Percentiles rank a stretch among this genome's conserved stretches.
Evolutionary conservation across 2,113 vertebrate species (phyloP).

Genomic region (Bos taurus): ARS-UCD2.0 NC_037350.1:37287501-37288000

Average conservation of each 20-base stretch:
- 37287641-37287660: background rate
- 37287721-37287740: background rate
- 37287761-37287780: background rate
- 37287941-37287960: background rate
- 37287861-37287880: background rate
- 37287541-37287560: background rate
- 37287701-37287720: background rate
- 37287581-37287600: background rate
- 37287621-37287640: background rate
- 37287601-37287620: background rate
- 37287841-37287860: background rate
- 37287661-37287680: background rate
- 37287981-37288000: background rate
- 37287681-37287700: background rate
- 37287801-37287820: background rate
- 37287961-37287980: background rate
- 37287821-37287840: background rate
- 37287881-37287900: background rate
- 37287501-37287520: background rate
- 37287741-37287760: background rate
- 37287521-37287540: background rate
- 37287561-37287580: background rate
- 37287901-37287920: background rate
- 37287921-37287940: background rate
- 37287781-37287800: background rate